Conservation (phyloP, 1,140 invertebrate species). For the Matsumurasca onukii region DNA sequence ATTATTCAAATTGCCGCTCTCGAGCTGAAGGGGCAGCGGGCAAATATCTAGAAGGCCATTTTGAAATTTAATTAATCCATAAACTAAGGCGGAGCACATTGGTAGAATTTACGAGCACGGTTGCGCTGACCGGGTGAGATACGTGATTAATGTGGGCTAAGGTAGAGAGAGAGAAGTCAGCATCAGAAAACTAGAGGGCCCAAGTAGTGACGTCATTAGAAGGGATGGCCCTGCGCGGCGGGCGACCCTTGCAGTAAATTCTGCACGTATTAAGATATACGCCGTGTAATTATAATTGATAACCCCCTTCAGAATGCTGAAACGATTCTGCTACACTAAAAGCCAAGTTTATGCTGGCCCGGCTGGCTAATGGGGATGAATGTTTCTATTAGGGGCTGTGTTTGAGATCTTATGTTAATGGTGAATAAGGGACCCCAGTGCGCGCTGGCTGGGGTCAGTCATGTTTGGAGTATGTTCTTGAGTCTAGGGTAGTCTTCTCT, state of each 20-base stretch:
- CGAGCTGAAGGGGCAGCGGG: neutral
- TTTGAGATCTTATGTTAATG: neutral
- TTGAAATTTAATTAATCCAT: conserved; percentile 24
- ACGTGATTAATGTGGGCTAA: conserved; percentile 7
- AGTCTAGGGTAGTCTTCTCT: no score
- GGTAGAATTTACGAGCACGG: neutral
- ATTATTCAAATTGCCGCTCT: neutral
- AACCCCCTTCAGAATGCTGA: neutral
- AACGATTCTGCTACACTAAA: neutral
- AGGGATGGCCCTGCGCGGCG: neutral
- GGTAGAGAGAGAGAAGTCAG: neutral
- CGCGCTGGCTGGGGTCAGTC: no score
- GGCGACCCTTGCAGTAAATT: conserved; percentile 6
- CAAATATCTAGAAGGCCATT: conserved; percentile 10
- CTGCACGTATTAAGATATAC: conserved; percentile 11
- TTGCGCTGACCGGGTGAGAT: conserved; percentile 6
- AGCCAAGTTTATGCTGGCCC: neutral
- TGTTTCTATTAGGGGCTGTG: neutral
- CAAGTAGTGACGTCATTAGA: conserved; percentile 1
- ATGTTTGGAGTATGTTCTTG: no score
- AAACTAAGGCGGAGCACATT: neutral
- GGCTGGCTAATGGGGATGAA: neutral
- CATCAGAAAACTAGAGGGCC: no score
- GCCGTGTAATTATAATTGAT: conserved; percentile 23
- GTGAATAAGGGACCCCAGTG: neutral